These are phyloP conservation scores for Pinna nobilis DNA, from an alignment of 1,140 invertebrate genomes.

Conservation along the genomic window DNA sequence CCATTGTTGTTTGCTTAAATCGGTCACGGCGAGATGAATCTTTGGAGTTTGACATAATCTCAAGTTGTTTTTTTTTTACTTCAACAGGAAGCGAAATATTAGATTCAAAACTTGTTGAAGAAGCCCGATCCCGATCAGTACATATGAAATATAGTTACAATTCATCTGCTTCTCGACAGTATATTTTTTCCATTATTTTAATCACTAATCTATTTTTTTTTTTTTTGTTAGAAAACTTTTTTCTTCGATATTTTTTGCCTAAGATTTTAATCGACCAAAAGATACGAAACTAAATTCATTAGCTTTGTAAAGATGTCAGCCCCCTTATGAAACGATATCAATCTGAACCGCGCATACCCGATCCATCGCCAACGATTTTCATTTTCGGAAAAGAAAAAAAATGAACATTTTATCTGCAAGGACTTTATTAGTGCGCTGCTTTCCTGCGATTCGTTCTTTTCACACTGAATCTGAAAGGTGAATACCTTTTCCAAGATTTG, in stretches of 20 bases:
- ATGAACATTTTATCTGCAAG: not conserved
- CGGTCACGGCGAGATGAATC: not conserved
- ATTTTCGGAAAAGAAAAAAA: not conserved
- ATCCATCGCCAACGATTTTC: not conserved
- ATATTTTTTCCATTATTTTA: too few species aligned
- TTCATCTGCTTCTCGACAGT: too few species aligned
- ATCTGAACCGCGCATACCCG: not conserved
- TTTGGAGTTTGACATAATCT: not conserved
- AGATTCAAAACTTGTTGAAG: not conserved
- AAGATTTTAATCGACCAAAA: not conserved
- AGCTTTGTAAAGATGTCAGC: constrained; percentile 37
- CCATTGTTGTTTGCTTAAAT: constrained; percentile 43
- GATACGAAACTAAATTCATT: constrained; percentile 9
- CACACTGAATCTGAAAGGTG: not conserved
- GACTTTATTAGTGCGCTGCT: not conserved
- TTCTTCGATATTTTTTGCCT: not conserved
- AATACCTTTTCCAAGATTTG: too few species aligned
- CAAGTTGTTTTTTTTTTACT: constrained; percentile 2
- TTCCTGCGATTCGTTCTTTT: not conserved
- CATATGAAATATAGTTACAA: not conserved
- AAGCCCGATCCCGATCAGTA: not conserved
- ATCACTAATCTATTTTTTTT: not conserved
- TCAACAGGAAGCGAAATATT: constrained; percentile 2
- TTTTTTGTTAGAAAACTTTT: not conserved
- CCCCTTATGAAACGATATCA: constrained; percentile 5